Percentiles rank a stretch among this genome's conserved stretches.
Evolutionary conservation across 2,888 invertebrate genomes (phyloP).

Genomic region (Amphimallon solstitiale): DNA sequence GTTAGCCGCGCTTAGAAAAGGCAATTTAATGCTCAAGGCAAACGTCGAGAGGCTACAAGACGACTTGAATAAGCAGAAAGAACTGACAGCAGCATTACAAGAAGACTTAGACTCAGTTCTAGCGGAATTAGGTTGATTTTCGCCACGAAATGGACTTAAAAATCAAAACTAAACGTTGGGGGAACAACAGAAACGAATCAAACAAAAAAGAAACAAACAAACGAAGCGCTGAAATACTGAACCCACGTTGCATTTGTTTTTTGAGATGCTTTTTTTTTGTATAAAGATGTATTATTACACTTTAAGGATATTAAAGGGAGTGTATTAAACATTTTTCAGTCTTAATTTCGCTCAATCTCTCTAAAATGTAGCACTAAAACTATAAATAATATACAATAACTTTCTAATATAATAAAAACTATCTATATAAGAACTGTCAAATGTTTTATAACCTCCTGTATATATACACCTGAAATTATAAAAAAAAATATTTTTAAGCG

Average conservation of each 20-base stretch:
- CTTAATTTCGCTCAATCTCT: neutral
- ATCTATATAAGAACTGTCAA: neutral
- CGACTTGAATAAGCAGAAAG: conserved; percentile 84
- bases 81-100: conserved; percentile 79
- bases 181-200: conserved; percentile 15
- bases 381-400: neutral
- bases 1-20: conserved; percentile 84
- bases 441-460: conserved; percentile 30
- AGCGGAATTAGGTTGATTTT: conserved; percentile 79
- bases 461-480: conserved; percentile 16
- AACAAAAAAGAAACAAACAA: conserved; percentile 1
- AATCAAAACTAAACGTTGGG: conserved; percentile 13
- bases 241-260: conserved; percentile 32
- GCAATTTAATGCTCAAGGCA: conserved; percentile 86
- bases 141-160: neutral
- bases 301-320: conserved; percentile 10
- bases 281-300: conserved; percentile 28
- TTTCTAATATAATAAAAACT: neutral
- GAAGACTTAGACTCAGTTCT: conserved; percentile 88
- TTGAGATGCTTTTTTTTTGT: conserved; percentile 32
- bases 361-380: neutral
- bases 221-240: conserved; percentile 18
- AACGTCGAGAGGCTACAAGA: conserved; percentile 89
- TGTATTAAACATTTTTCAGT: conserved; percentile 6
- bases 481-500: conserved; percentile 34